phyloP scores from a whole-genome alignment of 2,797 vertebrate genomes.

The Tympanoctomys barrerae region DNA sequence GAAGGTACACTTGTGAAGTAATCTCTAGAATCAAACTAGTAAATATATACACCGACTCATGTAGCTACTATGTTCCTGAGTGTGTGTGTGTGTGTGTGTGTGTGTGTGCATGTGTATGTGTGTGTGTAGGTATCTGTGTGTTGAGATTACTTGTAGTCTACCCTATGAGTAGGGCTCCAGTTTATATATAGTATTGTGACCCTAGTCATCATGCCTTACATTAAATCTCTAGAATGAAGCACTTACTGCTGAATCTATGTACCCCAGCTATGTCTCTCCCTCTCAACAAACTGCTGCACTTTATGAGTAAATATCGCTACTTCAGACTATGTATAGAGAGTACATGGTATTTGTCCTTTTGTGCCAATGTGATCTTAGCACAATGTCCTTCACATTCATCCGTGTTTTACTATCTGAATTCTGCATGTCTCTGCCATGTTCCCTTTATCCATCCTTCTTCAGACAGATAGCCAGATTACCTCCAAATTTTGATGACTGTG shows the following conservation, averaged over 20 bases:
- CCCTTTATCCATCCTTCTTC: not conserved
- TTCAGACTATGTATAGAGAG: not conserved
- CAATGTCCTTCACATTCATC: not conserved
- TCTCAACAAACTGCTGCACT: not conserved
- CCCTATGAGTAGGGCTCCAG: not conserved
- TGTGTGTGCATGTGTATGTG: too few relatives aligned
- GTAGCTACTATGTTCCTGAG: not conserved
- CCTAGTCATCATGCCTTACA: not conserved
- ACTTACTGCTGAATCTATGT: too few relatives aligned
- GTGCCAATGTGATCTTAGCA: not conserved
- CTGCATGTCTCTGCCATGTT: too few relatives aligned
- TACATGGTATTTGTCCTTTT: not conserved
- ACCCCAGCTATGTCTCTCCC: accelerated
- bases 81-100: not conserved
- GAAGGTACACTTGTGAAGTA: not conserved
- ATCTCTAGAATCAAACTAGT: not conserved
- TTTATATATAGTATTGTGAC: not conserved
- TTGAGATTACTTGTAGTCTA: not conserved
- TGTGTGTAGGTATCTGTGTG: not conserved
- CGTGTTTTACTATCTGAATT: not conserved
- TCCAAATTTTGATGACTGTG: not conserved
- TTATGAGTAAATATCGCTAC: not conserved
- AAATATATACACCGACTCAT: not conserved
- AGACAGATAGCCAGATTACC: not conserved
- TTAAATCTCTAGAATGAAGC: not conserved